phyloP scores from a whole-genome alignment of 2,113 vertebrate genomes.

The Phylloscopus trochilus region DNA sequence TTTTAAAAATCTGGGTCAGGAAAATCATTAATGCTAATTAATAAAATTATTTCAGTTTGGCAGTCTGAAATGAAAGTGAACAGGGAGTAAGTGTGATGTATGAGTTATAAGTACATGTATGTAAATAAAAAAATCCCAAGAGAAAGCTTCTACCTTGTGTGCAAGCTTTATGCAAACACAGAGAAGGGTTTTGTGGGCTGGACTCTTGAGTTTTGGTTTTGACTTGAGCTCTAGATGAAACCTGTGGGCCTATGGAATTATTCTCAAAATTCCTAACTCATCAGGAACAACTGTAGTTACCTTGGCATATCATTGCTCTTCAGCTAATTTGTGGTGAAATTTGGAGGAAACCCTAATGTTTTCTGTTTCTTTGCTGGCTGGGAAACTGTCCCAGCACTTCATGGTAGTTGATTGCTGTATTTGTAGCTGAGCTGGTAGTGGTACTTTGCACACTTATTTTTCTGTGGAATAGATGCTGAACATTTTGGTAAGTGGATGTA shows the following conservation, averaged over 20 bases:
- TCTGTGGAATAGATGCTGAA: neutral
- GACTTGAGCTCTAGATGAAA: neutral
- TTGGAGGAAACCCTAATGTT: neutral
- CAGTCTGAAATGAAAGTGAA: neutral
- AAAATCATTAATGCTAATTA: neutral
- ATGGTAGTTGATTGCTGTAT: accelerated
- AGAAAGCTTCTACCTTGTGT: neutral
- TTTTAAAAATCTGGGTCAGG: neutral
- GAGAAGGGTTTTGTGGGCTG: neutral
- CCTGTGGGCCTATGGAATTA: neutral
- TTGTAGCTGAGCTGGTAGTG: neutral
- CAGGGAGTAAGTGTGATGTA: neutral
- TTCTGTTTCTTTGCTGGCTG: neutral
- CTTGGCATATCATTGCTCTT: neutral
- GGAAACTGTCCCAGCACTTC: neutral
- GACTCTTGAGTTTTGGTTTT: neutral
- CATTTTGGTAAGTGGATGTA: neutral
- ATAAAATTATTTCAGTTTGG: neutral
- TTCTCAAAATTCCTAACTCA: neutral
- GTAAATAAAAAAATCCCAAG: neutral
- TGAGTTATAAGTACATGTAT: neutral
- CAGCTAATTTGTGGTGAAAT: neutral
- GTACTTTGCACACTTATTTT: neutral
- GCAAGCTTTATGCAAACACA: neutral
- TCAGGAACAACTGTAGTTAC: neutral